phyloP scores from a whole-genome alignment of 1,140 invertebrate species.

The Nasonia giraulti region DNA sequence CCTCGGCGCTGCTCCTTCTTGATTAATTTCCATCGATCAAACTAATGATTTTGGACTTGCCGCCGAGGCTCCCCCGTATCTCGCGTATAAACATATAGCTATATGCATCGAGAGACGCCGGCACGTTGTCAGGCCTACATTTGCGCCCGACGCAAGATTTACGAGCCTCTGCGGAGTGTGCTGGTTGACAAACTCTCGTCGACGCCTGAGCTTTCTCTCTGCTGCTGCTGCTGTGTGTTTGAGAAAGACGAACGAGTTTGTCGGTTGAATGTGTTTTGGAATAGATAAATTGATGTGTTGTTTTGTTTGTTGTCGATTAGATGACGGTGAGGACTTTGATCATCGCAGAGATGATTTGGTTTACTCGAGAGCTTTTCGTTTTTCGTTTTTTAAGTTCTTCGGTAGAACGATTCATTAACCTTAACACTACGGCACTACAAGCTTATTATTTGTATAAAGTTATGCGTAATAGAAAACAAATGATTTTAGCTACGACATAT shows the following conservation, averaged over 20 bases:
- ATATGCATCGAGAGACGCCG: background rate
- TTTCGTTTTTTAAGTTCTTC: no score
- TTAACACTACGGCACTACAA: no score
- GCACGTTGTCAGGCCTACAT: slow-evolving; percentile 33
- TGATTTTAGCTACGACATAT: no score
- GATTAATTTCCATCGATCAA: slow-evolving; percentile 48
- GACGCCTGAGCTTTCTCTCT: background rate
- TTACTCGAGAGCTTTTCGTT: no score
- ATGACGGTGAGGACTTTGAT: no score
- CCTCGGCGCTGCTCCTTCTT: background rate
- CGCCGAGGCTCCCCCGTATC: background rate
- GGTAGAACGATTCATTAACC: no score
- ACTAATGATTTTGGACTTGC: slow-evolving; percentile 35
- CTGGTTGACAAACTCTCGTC: slow-evolving; percentile 27
- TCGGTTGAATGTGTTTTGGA: no score
- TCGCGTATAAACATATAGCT: background rate
- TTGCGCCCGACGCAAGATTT: slow-evolving; percentile 37
- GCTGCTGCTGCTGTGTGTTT: background rate
- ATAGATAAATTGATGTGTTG: background rate
- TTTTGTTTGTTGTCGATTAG: background rate
- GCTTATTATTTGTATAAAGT: no score
- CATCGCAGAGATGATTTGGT: no score
- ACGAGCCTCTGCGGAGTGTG: slow-evolving; percentile 40
- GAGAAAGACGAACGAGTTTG: background rate
- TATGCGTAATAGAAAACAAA: no score